Base-by-base conservation (phyloP, 2,888 invertebrate species). In the Amiota communis region DNA sequence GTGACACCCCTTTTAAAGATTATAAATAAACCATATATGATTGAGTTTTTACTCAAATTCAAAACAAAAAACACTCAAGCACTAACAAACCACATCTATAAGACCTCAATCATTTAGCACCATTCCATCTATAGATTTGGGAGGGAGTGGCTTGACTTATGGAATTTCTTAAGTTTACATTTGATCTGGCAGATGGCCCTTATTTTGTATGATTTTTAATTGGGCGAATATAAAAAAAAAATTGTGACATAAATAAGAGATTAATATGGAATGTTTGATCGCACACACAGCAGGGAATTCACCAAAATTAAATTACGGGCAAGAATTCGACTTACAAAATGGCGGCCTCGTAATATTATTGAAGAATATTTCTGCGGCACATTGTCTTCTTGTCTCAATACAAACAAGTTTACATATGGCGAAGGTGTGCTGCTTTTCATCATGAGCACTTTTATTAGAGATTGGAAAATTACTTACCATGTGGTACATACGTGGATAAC, bases 171-270 rank as follows among this genome's bases (percentile, higher is more conserved):
- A 36, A 36, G 36, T 36, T 36, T 36, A 36, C 8, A 36, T 6
- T 36, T 36, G 36, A 36, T 36, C 6, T 23, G 36, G 47, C 70
- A 70, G 49, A 70, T 70, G 70, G 70, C 70, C 36, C 61, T 48
- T 36, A 70, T 57, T 57, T 57, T n/a, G 12, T 57, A n/a, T 46
- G 68, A 47, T 71, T 71, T 63, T 59, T 72, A 72, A 72, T 65
- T 72, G 65, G 72, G 56, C 49, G 72, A 75, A 76, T 80, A 80
- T 84, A 84, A 84, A 82, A 79, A 81, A 23, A 23, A 84, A 84
- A 84, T 84, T 83, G 81, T 81, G 83, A 84, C 79, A 82, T 85
- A 85, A 80, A 79, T 78, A 74, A 78, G 79, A 72, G 76, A 80
- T 80, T 56, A 69, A 61, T 61, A 74, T 74, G 70, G 36, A 65